phyloP scores from a whole-genome alignment of 2,113 vertebrate species.

The Ciconia maguari region DNA sequence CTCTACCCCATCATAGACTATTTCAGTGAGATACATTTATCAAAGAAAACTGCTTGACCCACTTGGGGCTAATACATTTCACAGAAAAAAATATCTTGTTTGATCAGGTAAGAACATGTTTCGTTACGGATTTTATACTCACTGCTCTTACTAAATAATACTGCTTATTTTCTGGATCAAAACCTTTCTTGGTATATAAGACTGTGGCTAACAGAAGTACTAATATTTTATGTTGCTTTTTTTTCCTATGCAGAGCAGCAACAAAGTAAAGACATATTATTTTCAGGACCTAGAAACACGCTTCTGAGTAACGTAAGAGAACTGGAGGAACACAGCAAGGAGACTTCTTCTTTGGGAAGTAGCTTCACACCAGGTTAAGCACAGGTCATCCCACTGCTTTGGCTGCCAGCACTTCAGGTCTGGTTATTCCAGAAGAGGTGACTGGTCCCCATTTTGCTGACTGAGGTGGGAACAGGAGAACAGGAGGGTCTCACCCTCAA shows the following conservation, averaged over 20 bases:
- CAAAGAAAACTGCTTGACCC: not conserved
- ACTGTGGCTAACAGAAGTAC: not conserved
- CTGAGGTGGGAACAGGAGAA: not conserved
- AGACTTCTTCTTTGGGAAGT: not conserved
- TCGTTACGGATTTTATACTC: not conserved
- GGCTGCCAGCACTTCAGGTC: not conserved
- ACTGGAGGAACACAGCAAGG: not conserved
- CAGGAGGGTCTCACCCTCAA: not conserved
- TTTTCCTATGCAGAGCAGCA: not conserved
- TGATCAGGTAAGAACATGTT: not conserved
- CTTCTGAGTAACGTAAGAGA: not conserved
- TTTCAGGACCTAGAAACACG: not conserved
- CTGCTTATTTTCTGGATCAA: not conserved
- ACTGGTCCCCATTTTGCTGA: not conserved
- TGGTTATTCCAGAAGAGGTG: not conserved
- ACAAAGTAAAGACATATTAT: not conserved
- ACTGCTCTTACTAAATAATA: not conserved
- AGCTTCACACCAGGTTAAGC: not conserved
- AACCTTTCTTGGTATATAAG: not conserved
- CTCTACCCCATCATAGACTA: not conserved
- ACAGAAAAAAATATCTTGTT: not conserved
- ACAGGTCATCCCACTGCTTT: not conserved
- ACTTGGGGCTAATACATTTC: not conserved
- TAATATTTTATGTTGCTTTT: not conserved
- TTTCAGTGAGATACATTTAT: not conserved